These are phyloP conservation scores for Drosophila murphyi DNA, from an alignment of 1,140 invertebrate species.

Conservation along the genomic window DNA sequence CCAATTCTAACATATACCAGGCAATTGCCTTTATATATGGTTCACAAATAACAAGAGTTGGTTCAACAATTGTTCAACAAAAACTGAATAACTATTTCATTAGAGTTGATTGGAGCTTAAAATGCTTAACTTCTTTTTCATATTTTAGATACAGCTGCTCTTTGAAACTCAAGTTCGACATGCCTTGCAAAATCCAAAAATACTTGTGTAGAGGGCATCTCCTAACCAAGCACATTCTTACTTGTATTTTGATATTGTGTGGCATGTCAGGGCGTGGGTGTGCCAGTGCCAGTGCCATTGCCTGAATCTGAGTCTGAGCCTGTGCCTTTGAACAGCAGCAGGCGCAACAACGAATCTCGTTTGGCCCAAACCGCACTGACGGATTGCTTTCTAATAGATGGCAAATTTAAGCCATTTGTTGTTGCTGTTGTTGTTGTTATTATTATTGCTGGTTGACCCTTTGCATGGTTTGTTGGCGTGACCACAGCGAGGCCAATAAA, in stretches of 20 bases:
- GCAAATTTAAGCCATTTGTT: slow-evolving; percentile 60
- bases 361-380: slow-evolving; percentile 76
- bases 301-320: slow-evolving; percentile 18
- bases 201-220: background rate
- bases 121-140: too few relatives aligned
- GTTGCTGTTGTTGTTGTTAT: slow-evolving; percentile 32
- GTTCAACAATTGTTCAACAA: too few relatives aligned
- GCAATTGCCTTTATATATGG: too few relatives aligned
- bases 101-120: too few relatives aligned
- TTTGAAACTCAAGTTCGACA: too few relatives aligned
- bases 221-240: background rate
- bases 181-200: too few relatives aligned
- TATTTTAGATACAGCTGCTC: too few relatives aligned
- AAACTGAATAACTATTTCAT: too few relatives aligned
- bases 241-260: background rate
- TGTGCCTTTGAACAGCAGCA: slow-evolving; percentile 51
- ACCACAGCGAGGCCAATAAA: slow-evolving; percentile 55
- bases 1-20: background rate
- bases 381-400: slow-evolving; percentile 79
- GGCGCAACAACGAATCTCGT: slow-evolving; percentile 56
- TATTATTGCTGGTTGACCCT: background rate
- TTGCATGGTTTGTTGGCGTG: slow-evolving; percentile 58
- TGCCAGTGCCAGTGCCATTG: slow-evolving; percentile 32
- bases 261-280: slow-evolving; percentile 37
- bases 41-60: too few relatives aligned